phyloP scores from a whole-genome alignment of 2,888 invertebrate species.

The Drosophila anomelani region DNA sequence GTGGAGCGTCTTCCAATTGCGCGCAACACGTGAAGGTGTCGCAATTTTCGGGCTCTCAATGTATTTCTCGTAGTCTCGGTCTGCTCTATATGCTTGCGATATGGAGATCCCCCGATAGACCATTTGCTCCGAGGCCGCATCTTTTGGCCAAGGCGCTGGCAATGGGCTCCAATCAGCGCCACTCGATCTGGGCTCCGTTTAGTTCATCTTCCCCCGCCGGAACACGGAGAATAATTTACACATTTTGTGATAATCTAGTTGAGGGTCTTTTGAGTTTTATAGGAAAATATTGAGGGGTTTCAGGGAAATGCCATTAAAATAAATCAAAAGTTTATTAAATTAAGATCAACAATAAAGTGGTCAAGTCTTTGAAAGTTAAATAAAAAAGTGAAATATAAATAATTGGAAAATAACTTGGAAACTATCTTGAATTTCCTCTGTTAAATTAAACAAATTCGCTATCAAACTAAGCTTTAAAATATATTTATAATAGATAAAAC shows the following conservation, averaged over 20 bases:
- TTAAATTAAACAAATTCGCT: no score
- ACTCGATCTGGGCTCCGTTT: constrained; percentile 56
- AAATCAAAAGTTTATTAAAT: background rate
- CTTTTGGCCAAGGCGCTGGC: constrained; percentile 50
- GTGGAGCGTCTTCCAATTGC: constrained; percentile 67
- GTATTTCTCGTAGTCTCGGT: background rate
- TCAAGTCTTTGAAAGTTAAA: background rate
- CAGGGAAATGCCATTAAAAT: background rate
- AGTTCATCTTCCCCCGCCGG: constrained; percentile 14
- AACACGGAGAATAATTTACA: constrained; percentile 5
- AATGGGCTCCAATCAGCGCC: constrained; percentile 50
- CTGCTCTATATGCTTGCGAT: constrained; percentile 14
- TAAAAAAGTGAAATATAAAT: background rate
- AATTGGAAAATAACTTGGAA: background rate
- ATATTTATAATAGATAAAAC: background rate
- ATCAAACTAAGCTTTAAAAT: no score
- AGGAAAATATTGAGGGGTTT: background rate
- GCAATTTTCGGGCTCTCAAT: constrained; percentile 59
- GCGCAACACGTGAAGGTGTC: constrained; percentile 75
- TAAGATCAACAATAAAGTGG: no score
- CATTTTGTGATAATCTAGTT: background rate
- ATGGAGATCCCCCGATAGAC: constrained; percentile 15
- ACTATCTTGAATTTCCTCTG: background rate
- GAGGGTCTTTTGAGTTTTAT: background rate
- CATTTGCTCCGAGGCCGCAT: constrained; percentile 31